phyloP scores from a whole-genome alignment of 1,140 invertebrate genomes.

The Drosophila ohnishii region DNA sequence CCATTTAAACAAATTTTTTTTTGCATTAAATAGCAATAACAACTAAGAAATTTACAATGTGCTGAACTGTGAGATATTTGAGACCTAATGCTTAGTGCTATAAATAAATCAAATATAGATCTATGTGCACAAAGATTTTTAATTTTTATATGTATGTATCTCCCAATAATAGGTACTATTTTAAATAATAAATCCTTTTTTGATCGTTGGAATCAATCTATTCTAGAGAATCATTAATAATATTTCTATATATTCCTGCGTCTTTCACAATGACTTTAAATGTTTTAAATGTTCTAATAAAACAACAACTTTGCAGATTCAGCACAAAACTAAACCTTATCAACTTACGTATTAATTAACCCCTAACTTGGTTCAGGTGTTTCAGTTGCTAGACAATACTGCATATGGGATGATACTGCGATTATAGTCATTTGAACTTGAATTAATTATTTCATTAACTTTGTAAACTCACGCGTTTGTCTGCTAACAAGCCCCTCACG shows the following conservation, averaged over 20 bases:
- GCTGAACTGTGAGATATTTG: too few species aligned
- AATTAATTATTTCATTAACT: background rate
- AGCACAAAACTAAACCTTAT: constrained; percentile 21
- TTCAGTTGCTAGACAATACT: background rate
- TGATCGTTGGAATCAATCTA: too few species aligned
- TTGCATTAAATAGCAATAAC: background rate
- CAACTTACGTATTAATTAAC: constrained; percentile 17
- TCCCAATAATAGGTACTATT: too few species aligned
- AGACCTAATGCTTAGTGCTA: too few species aligned
- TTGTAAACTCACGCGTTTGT: background rate
- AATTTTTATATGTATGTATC: too few species aligned
- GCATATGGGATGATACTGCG: background rate
- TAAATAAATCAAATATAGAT: too few species aligned
- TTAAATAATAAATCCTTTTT: too few species aligned
- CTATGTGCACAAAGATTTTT: too few species aligned
- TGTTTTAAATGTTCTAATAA: constrained; percentile 8
- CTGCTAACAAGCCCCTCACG: constrained; percentile 17
- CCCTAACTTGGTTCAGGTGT: constrained; percentile 9
- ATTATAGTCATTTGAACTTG: background rate
- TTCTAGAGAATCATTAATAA: background rate
- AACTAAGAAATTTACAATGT: too few species aligned
- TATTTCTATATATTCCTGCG: background rate
- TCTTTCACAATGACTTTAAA: constrained; percentile 18
- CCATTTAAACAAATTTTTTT: too few species aligned
- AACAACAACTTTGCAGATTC: background rate